A percentile compares a stretch with the other conserved stretches of the same genome.
These are phyloP conservation scores for Phyllotis vaccarum DNA, from an alignment of 2,797 vertebrate species.

Conservation along the genomic window DNA sequence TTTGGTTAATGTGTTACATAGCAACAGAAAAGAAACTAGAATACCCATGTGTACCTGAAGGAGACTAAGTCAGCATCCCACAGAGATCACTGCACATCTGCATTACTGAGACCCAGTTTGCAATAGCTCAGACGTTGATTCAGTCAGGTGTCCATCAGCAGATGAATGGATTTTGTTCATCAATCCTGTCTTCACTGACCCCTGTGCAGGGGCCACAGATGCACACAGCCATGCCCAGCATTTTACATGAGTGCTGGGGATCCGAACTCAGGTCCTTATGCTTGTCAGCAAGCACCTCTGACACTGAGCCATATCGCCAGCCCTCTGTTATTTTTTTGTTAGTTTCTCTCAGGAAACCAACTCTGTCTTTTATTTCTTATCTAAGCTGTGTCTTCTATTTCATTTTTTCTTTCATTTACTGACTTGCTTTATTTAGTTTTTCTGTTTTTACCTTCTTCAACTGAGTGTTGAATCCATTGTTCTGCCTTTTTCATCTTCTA, in stretches of 20 bases:
- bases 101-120: neutral
- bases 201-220: no score
- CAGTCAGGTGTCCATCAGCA: neutral
- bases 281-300: neutral
- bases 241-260: neutral
- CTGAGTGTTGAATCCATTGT: neutral
- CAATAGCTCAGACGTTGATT: neutral
- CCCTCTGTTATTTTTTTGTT: neutral
- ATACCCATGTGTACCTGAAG: neutral
- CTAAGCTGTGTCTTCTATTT: neutral
- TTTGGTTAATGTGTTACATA: neutral
- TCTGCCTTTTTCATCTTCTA: neutral
- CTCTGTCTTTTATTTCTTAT: neutral
- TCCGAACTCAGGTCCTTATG: neutral
- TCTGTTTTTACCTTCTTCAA: neutral
- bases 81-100: neutral
- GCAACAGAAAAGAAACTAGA: neutral
- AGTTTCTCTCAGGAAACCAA: neutral
- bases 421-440: slow-evolving; percentile 25
- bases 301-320: neutral
- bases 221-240: neutral
- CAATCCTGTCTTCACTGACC: neutral
- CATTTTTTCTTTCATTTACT: slow-evolving; percentile 12
- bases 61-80: neutral
- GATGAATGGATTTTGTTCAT: neutral